These are phyloP conservation scores for Poecile atricapillus DNA, from an alignment of 2,113 vertebrate genomes.

Conservation along the genomic window DNA sequence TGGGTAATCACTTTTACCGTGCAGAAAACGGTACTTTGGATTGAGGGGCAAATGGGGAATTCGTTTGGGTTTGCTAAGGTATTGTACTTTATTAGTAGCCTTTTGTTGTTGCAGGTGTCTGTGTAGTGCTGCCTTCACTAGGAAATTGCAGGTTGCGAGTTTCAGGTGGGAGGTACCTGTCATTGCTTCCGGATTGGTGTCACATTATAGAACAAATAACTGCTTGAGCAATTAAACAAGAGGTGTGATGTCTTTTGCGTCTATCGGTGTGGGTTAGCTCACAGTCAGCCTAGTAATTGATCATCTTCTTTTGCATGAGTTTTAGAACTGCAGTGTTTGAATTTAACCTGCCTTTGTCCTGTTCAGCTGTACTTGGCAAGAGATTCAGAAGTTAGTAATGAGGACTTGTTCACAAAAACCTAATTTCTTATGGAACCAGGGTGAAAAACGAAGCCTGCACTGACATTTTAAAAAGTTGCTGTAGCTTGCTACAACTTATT, in stretches of 20 bases:
- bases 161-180: background rate
- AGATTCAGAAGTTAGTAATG: background rate
- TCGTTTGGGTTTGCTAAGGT: background rate
- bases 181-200: rapidly evolving
- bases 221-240: background rate
- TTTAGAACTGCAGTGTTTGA: background rate
- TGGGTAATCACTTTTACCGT: background rate
- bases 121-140: background rate
- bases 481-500: background rate
- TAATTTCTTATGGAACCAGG: background rate
- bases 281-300: background rate
- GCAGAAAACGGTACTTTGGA: background rate
- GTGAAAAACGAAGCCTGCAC: background rate
- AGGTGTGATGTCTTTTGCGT: background rate
- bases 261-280: background rate
- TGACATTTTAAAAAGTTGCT: background rate
- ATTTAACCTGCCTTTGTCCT: background rate
- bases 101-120: background rate
- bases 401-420: background rate
- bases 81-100: background rate
- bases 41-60: rapidly evolving
- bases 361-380: background rate
- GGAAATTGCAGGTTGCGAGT: background rate
- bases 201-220: background rate
- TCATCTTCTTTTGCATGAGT: background rate